Evolutionary conservation across 2,797 vertebrate genomes (phyloP), one percentile per base, ranked within the genome.

Genomic region (Meda fulgida): DNA sequence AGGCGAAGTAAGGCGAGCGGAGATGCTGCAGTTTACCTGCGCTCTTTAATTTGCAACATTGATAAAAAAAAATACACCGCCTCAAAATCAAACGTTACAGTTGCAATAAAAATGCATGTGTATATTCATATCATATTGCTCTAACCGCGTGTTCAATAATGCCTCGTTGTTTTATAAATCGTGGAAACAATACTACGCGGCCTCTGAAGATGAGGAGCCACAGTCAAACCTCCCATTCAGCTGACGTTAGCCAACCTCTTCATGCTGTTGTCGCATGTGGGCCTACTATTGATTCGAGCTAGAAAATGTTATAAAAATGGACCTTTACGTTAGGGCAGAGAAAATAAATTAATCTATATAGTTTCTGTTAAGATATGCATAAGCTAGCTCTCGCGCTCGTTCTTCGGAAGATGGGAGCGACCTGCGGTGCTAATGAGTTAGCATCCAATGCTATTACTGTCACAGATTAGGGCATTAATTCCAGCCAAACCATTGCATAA

Each of bases 211-310:
- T 63, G 36, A 75, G 43, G 6, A 38, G 80, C 69, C 43, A 38
- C 51, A 38, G 76, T 18, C 36, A 26, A 19, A 16, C 80, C 18
- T 77, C 46, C 34, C 84, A 53, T 84, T 80, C 88, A 85, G 84
- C 84, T 86, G 86, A 86, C 85, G 85, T 80, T 84, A 51, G 83
- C 81, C 79, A 84, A 78, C 75, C 43, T n/a, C 65, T 53, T 87
- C 70, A 40, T 88, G 82, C 82, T 63, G 73, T 29, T 86, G 88
- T 86, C 84, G 85, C 85, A 83, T 86, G 84, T 86, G 58, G 86
- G 86, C 86, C 88, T 86, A 48, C 18, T 31, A 6, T n/a, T 36
- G 34, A 43, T 67, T 31, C 60, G 4, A 16, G 9, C n/a, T 16
- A 5, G 26, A 46, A 46, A 18, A 58, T 79, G 0, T 67, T 6